phyloP scores from a whole-genome alignment of 2,888 invertebrate species.

The Drosophila cognata region DNA sequence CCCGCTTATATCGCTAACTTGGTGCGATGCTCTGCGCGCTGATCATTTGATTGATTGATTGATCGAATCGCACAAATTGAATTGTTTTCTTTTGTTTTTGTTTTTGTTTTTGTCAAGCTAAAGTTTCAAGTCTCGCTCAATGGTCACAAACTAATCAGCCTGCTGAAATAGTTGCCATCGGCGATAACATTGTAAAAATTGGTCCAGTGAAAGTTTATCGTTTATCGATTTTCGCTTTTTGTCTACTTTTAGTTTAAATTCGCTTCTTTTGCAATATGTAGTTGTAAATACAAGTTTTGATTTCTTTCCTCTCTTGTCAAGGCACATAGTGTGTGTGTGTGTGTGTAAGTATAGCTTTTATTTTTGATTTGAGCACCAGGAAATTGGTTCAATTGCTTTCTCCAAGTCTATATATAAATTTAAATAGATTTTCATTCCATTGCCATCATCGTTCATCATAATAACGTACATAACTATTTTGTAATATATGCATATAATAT shows the following conservation, averaged over 20 bases:
- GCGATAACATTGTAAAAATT: conserved; percentile 35
- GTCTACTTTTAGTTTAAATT: conserved; percentile 65
- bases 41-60: conserved; percentile 9
- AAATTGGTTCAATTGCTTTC: conserved; percentile 60
- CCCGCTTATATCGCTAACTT: conserved; percentile 84
- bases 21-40: conserved; percentile 54
- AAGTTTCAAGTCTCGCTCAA: conserved; percentile 25
- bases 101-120: conserved; percentile 40
- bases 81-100: background rate
- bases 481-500: conserved; percentile 15
- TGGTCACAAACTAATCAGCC: conserved; percentile 73
- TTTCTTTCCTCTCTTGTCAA: conserved; percentile 30
- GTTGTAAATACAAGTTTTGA: conserved; percentile 1
- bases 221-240: background rate
- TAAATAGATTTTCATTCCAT: conserved; percentile 32
- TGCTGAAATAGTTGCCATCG: conserved; percentile 76
- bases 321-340: conserved; percentile 18
- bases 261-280: conserved; percentile 40
- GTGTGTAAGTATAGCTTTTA: conserved; percentile 33
- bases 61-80: conserved; percentile 40
- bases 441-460: conserved; percentile 17
- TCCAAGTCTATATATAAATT: conserved; percentile 47
- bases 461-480: conserved; percentile 41
- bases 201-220: conserved; percentile 29
- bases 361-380: conserved; percentile 67